Base-by-base conservation (phyloP, 2,888 invertebrate genomes). In the Microdon myrmicae region DNA sequence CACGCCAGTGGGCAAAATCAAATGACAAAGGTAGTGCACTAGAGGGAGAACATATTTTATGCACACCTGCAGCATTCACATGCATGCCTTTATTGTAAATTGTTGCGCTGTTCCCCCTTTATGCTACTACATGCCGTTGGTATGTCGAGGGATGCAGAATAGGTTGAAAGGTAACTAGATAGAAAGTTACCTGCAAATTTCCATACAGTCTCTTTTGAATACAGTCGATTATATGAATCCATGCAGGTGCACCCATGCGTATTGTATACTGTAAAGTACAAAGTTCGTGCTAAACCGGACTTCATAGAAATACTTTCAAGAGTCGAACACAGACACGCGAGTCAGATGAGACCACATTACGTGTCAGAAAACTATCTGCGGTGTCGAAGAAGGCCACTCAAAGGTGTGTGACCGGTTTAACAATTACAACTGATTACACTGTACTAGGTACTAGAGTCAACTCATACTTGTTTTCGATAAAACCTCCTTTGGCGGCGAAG, bases 1-100 rank as follows among this genome's bases (percentile, higher is more conserved):
- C 9, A 14, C 19, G 28, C 9, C 4, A 32, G 14, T 8, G 31
- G 26, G 47, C 31, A 60, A 56, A 38, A 17, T 48, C 31, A 51
- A 56, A 51, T 64, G 49, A 64, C 61, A 64, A 64, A 56, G 56
- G 45, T 49, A 56, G 45, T 64, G 61, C 23, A 47, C 56, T 23
- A 31, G 34, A 32, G 55, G 34, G 43, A n/a, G n/a, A n/a, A 39
- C 44, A 35, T 49, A 56, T 38, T 49, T 34, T 49, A 55, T 55
- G 55, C 43, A 43, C 49, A 49, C 49, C 39, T 20, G 20, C n/a
- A n/a, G n/a, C n/a, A 31, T 56, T 55, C 49, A 35, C 56, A 56
- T 56, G 61, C 56, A 51, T 56, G 61, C 38, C 48, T 60, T 43
- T n/a, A 10, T 48, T 29, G 20, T 7, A 4, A 7, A n/a, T 28